A percentile compares a stretch with the other conserved stretches of the same genome.
phyloP scores from a whole-genome alignment of 2,888 invertebrate genomes.

The Hyposoter didymator region DNA sequence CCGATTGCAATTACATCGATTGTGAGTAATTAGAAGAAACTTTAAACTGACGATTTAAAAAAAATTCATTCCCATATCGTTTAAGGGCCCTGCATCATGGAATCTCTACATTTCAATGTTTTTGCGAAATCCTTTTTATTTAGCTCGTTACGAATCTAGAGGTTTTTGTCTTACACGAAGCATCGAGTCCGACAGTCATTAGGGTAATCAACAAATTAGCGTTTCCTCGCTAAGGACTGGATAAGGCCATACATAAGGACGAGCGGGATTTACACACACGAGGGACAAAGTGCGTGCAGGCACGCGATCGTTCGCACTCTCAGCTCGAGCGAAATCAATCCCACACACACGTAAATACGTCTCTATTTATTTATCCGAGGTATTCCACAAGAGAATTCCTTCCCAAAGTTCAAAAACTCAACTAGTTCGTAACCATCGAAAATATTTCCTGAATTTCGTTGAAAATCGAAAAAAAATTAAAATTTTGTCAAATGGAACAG shows the following conservation, averaged over 20 bases:
- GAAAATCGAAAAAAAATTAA: not conserved
- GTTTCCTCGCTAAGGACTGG: slow-evolving; percentile 80
- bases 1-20: not conserved
- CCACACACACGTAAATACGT: slow-evolving; percentile 40
- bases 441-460: not conserved
- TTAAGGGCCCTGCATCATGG: not conserved
- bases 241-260: slow-evolving; percentile 73
- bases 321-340: slow-evolving; percentile 44
- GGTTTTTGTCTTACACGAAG: slow-evolving; percentile 25
- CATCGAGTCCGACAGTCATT: slow-evolving; percentile 77
- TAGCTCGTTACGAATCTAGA: not conserved
- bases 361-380: not conserved
- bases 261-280: slow-evolving; percentile 73
- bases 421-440: not conserved
- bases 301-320: slow-evolving; percentile 78
- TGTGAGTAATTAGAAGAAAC: not conserved
- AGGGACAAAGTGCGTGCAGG: slow-evolving; percentile 80
- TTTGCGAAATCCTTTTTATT: not conserved
- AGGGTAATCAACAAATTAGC: slow-evolving; percentile 82
- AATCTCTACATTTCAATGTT: not conserved
- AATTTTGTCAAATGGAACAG: not conserved
- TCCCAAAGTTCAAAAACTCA: not conserved
- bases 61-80: not conserved
- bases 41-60: not conserved
- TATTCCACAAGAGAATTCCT: not conserved